Percentiles rank a stretch among this genome's conserved stretches.
phyloP scores from a whole-genome alignment of 2,113 vertebrate genomes.

The Brachypodius melanocephalos region DNA sequence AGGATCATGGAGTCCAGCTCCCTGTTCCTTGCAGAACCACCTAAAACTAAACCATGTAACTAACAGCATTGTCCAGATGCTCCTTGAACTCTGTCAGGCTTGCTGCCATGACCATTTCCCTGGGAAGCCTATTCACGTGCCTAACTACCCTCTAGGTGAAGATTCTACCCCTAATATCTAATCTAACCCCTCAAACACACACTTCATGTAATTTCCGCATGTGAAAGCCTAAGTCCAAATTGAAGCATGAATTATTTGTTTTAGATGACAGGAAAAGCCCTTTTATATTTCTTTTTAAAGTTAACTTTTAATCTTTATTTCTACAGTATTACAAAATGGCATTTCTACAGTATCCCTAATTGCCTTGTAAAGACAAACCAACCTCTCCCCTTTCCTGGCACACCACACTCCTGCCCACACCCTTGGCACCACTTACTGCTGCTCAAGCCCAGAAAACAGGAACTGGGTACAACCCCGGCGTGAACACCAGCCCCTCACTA shows the following conservation, averaged over 20 bases:
- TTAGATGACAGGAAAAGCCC: background rate
- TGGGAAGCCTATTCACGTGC: background rate
- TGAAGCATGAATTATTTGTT: background rate
- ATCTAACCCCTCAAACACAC: background rate
- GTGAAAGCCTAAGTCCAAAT: background rate
- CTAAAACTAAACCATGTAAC: background rate
- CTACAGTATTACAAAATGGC: background rate
- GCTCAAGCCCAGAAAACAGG: background rate
- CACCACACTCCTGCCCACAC: rapidly evolving
- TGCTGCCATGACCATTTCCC: background rate
- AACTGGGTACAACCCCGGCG: background rate
- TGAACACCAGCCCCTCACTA: background rate
- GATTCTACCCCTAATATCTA: background rate
- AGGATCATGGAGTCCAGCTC: background rate
- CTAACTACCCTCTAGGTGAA: background rate
- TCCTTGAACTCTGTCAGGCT: background rate
- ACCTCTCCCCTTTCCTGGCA: background rate
- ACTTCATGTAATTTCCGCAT: background rate
- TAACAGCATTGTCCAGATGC: background rate
- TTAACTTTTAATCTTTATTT: background rate
- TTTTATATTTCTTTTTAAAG: background rate
- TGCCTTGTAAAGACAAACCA: background rate
- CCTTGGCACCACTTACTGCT: background rate
- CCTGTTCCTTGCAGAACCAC: background rate
- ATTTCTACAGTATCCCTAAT: background rate